These are phyloP conservation scores for Ornithorhynchus anatinus DNA, from an alignment of 2,113 vertebrate genomes.

Conservation along the genomic window DNA sequence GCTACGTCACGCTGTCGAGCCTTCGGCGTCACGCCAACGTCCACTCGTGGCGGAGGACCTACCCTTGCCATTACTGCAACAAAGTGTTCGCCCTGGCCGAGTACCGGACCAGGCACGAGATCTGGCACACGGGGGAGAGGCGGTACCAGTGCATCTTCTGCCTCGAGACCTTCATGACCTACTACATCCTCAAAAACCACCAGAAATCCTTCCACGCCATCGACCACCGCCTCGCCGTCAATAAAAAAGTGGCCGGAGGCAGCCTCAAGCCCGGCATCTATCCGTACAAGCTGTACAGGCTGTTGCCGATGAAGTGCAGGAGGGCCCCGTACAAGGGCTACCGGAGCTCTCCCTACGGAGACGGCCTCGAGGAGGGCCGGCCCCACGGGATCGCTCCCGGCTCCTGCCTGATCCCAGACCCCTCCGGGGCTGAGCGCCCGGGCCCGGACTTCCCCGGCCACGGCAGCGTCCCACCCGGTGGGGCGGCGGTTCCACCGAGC, in stretches of 20 bases:
- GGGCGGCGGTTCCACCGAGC: conserved; percentile 56
- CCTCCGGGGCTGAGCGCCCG: conserved; percentile 70
- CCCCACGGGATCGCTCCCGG: conserved; percentile 52
- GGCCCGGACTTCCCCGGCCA: conserved; percentile 74
- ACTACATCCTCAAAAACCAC: conserved; percentile 97
- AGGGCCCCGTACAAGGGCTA: conserved; percentile 89
- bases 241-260: conserved; percentile 89
- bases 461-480: conserved; percentile 45
- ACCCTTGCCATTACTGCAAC: conserved; percentile 97
- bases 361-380: conserved; percentile 64
- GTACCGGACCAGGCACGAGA: conserved; percentile 96
- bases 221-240: conserved; percentile 88
- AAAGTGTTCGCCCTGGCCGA: conserved; percentile 98
- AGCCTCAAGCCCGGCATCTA: conserved; percentile 90
- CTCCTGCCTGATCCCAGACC: conserved; percentile 60
- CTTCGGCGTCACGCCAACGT: conserved; percentile 95
- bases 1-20: conserved; percentile 93
- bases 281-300: conserved; percentile 94
- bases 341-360: conserved; percentile 81
- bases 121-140: conserved; percentile 97
- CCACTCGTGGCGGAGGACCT: conserved; percentile 95
- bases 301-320: conserved; percentile 94
- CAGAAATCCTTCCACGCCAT: conserved; percentile 98
- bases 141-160: conserved; percentile 99
- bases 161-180: conserved; percentile 97